Base-by-base conservation (phyloP, 2,888 invertebrate species). In the Entomobrya multifasciata region DNA sequence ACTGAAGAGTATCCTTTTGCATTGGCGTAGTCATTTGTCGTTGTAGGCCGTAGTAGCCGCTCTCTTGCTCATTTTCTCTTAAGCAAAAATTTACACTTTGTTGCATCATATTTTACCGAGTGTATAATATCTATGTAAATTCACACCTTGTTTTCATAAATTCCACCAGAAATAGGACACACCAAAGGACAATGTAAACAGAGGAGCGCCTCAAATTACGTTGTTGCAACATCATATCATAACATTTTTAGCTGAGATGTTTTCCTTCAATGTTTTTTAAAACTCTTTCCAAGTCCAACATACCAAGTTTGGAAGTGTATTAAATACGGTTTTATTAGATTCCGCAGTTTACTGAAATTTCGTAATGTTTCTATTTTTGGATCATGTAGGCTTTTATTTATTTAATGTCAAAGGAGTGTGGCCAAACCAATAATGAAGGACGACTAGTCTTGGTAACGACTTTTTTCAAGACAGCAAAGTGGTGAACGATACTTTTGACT, bases 71-170 rank as follows among this genome's bases (percentile, higher is more conserved):
- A 52, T 52, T 49, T 74, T 52, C 25, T 13, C 22, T 36, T 4
- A 8, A 6, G 5, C 36, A 36, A 36, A 36, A 36, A 36, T 8
- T 36, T 8, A 8, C 36, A 36, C 8, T 4, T 74, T 27, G 52
- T 22, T 49, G n/a, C 27, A 30, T 52, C 49, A 27, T 67, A 67
- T 67, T 67, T 74, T 27, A 74, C 49, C n/a, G 52, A 17, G 52
- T 30, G 25, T 27, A 74, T 30, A 74, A 25, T 74, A 49, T 74
- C 52, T 52, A 52, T 74, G 72, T 52, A 74, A 74, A 74, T 74
- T 74, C 70, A 52, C 70, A 70, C 70, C 70, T 70, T 47, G 25
- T 20, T 70, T 47, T 25, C 47, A 65, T 30, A 27, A 30, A 65
- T n/a, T n/a, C 0, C 20, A 57, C n/a, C n/a, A 20, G 17, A 52